These are phyloP conservation scores for Fulica atra DNA, from an alignment of 2,113 vertebrate species.

Conservation along the genomic window DNA sequence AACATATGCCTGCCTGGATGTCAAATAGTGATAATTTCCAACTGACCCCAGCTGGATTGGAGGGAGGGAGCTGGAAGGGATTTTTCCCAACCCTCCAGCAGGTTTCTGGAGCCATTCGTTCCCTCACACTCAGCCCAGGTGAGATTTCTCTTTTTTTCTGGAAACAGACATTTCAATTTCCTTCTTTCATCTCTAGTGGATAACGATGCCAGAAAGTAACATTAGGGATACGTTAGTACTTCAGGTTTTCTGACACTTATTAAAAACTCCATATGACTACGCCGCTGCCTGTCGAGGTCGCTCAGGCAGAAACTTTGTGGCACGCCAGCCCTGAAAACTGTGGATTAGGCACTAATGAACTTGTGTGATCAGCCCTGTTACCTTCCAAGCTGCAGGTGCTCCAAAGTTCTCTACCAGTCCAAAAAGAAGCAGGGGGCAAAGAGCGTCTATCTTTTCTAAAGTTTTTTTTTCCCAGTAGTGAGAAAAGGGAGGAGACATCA, in stretches of 20 bases:
- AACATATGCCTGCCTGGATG: neutral
- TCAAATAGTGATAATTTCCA: neutral
- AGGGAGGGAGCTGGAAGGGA: neutral
- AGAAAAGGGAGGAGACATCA: neutral
- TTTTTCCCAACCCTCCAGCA: neutral
- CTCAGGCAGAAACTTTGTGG: constrained; percentile 49
- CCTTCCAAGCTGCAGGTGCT: neutral
- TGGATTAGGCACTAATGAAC: neutral
- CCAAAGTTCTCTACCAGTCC: neutral
- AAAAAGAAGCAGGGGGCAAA: neutral
- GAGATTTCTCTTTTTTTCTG: neutral
- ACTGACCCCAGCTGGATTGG: neutral
- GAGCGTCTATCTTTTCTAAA: neutral
- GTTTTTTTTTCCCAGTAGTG: neutral
- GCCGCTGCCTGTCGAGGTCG: constrained; percentile 3
- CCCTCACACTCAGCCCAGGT: neutral
- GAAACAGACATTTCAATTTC: constrained; percentile 1
- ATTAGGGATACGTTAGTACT: neutral
- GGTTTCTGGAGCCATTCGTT: neutral
- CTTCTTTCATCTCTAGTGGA: neutral
- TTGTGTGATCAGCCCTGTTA: neutral
- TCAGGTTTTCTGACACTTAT: neutral
- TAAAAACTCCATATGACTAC: constrained; percentile 2
- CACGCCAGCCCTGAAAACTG: constrained; percentile 13
- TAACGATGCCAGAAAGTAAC: neutral